These are phyloP conservation scores for Platysternon megacephalum DNA, from an alignment of 2,113 vertebrate genomes.

Conservation along the genomic window DNA sequence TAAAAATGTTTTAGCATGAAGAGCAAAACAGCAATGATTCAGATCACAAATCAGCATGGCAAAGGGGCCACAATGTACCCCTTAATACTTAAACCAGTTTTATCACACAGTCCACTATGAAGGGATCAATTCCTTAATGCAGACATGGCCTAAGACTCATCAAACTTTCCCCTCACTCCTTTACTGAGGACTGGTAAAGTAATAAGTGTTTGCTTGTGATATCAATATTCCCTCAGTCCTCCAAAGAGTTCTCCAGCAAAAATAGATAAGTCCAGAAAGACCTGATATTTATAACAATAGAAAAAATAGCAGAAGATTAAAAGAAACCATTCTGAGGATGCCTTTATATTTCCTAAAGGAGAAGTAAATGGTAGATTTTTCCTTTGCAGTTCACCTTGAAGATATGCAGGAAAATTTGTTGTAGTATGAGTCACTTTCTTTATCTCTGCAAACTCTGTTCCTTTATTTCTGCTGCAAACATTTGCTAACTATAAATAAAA, in stretches of 20 bases:
- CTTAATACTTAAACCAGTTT: neutral
- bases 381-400: neutral
- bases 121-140: neutral
- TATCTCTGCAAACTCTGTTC: neutral
- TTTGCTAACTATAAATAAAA: neutral
- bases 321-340: neutral
- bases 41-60: accelerated
- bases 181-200: neutral
- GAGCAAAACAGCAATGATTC: accelerated
- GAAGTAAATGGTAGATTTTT: neutral
- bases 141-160: neutral
- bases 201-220: neutral
- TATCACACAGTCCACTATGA: neutral
- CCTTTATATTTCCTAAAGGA: neutral
- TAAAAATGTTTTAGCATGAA: neutral
- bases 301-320: neutral
- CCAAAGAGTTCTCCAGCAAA: neutral
- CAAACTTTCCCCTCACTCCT: neutral
- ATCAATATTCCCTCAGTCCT: neutral
- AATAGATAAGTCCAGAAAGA: neutral
- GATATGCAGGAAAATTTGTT: neutral
- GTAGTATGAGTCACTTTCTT: neutral
- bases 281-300: neutral
- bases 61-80: neutral
- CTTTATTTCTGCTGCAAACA: neutral